Evolutionary conservation across 2,888 invertebrate species (phyloP).

Genomic region (Mimumesa dahlbomi): DNA sequence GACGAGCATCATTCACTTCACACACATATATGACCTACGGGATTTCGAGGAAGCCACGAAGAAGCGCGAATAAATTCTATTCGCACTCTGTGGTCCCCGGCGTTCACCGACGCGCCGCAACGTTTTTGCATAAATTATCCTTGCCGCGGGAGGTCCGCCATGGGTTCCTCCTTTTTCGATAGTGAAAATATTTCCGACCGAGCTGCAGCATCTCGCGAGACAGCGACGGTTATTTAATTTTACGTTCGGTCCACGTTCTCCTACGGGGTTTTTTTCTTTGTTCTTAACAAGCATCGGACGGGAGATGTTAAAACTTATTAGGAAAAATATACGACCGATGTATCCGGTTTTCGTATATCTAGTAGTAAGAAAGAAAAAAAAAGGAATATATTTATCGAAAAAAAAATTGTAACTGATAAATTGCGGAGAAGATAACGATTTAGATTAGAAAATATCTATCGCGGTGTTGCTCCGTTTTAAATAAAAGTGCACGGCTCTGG

Average conservation of each 20-base stretch:
- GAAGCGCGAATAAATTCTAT: slow-evolving; percentile 47
- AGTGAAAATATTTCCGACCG: slow-evolving; percentile 50
- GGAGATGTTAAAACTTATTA: slow-evolving; percentile 2
- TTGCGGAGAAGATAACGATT: too few species aligned
- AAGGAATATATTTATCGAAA: too few species aligned
- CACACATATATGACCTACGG: slow-evolving; percentile 15
- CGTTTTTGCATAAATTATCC: slow-evolving; percentile 58
- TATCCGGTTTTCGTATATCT: too few species aligned
- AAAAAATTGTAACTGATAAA: too few species aligned
- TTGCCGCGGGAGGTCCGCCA: slow-evolving; percentile 47
- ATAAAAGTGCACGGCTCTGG: too few species aligned
- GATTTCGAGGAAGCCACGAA: slow-evolving; percentile 35
- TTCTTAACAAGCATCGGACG: not conserved
- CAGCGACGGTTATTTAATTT: slow-evolving; percentile 28
- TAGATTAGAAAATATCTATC: too few species aligned
- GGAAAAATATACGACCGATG: slow-evolving; percentile 29
- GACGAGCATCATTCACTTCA: not conserved
- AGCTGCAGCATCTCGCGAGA: slow-evolving; percentile 29
- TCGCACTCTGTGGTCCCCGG: slow-evolving; percentile 12
- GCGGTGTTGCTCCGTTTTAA: too few species aligned
- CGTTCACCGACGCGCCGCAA: slow-evolving; percentile 1
- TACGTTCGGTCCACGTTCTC: slow-evolving; percentile 2
- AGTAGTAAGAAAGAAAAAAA: too few species aligned
- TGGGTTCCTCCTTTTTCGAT: slow-evolving; percentile 25
- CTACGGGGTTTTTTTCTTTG: not conserved